Percentiles rank a stretch among this genome's conserved stretches.
Conservation (phyloP, 2,113 vertebrate genomes). For the Forbesichthys papilliferus region DNA sequence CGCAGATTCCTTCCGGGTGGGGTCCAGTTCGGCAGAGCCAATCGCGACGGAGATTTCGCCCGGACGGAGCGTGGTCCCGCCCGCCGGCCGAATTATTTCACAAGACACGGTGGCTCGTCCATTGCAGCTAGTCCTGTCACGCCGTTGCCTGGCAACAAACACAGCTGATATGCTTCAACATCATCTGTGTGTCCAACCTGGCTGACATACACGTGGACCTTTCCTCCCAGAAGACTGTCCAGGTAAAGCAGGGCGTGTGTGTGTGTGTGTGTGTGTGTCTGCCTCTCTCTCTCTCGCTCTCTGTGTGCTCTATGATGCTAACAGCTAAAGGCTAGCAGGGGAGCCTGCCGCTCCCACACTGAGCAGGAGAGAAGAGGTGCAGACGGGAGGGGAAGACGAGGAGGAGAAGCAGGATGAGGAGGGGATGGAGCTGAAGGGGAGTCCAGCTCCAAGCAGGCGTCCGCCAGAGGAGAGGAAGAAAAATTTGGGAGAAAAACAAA, state of each 20-base stretch:
- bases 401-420: conserved; percentile 17
- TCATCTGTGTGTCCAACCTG: not conserved
- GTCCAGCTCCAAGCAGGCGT: conserved; percentile 26
- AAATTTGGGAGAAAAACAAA: conserved; percentile 13
- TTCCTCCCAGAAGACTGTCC: too few species aligned
- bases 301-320: conserved; percentile 59
- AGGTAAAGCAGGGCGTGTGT: conserved; percentile 12
- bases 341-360: conserved; percentile 43
- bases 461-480: conserved; percentile 26
- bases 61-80: too few species aligned
- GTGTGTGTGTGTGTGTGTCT: conserved; percentile 30
- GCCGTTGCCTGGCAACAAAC: conserved; percentile 75
- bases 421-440: conserved; percentile 7
- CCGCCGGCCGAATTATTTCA: not conserved
- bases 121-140: conserved; percentile 54
- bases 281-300: conserved; percentile 10
- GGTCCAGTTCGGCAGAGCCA: too few species aligned
- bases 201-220: too few species aligned
- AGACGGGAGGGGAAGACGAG: not conserved
- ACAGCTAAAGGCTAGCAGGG: conserved; percentile 51
- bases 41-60: too few species aligned
- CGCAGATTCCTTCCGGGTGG: too few species aligned
- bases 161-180: conserved; percentile 11
- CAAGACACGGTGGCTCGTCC: conserved; percentile 10
- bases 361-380: conserved; percentile 22